Evolutionary conservation across 2,888 invertebrate species (phyloP).

Genomic region (Gryllus longicercus): DNA sequence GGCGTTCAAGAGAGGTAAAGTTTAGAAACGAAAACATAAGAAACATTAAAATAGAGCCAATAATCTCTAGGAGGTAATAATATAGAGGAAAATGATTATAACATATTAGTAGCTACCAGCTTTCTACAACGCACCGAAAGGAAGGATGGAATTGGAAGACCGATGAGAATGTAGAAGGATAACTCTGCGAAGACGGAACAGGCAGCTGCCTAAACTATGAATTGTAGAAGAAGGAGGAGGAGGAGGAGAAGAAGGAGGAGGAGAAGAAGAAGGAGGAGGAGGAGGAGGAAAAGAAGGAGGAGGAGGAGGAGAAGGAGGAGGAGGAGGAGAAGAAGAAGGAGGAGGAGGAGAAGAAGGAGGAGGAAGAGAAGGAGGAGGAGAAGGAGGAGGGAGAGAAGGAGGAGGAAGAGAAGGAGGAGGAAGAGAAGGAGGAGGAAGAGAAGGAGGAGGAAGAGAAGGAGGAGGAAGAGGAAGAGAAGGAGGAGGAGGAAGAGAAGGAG

Average conservation of each 20-base stretch:
- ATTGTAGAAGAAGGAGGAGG: neutral
- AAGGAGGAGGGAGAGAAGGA: neutral
- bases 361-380: neutral
- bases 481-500: neutral
- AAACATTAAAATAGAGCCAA: neutral
- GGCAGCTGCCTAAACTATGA: neutral
- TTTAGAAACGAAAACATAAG: too few relatives aligned
- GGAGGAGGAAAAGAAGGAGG: neutral
- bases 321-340: neutral
- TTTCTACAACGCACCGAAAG: too few relatives aligned
- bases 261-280: too few relatives aligned
- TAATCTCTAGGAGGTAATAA: neutral
- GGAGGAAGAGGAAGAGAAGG: constrained; percentile 1
- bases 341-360: neutral
- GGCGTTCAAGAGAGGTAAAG: too few relatives aligned
- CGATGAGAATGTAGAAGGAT: neutral
- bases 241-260: neutral
- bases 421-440: neutral
- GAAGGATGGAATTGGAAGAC: too few relatives aligned
- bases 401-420: neutral
- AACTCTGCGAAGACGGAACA: neutral
- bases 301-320: neutral
- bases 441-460: neutral
- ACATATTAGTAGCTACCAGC: too few relatives aligned
- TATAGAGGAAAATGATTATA: neutral